These are phyloP conservation scores for Leucophenga maculata DNA, from an alignment of 2,888 invertebrate species.

Conservation along the genomic window DNA sequence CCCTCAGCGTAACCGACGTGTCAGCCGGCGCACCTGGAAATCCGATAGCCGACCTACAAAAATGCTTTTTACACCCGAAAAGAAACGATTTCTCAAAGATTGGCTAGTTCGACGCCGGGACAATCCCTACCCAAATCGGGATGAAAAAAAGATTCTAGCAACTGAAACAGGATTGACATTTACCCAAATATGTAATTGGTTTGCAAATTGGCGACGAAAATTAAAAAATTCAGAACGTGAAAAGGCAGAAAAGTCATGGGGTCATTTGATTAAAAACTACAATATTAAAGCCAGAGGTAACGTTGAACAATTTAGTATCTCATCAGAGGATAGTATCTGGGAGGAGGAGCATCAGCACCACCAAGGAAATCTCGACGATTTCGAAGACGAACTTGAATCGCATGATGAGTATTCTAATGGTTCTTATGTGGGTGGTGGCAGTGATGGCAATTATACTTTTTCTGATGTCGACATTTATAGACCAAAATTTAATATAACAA, in stretches of 20 bases:
- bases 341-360: constrained; percentile 73
- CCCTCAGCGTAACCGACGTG: constrained; percentile 81
- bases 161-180: constrained; percentile 84
- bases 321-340: constrained; percentile 86
- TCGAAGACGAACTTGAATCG: constrained; percentile 39
- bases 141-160: constrained; percentile 83
- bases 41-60: constrained; percentile 77
- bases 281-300: constrained; percentile 84
- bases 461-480: constrained; percentile 41
- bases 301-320: constrained; percentile 85
- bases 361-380: constrained; percentile 36
- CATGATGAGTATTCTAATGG: constrained; percentile 49
- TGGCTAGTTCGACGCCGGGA: constrained; percentile 84
- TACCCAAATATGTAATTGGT: constrained; percentile 86
- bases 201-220: constrained; percentile 87
- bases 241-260: constrained; percentile 81
- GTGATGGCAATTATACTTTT: constrained; percentile 52
- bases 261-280: constrained; percentile 79
- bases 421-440: constrained; percentile 44
- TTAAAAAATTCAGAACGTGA: constrained; percentile 83
- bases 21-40: constrained; percentile 75
- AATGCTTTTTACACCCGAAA: constrained; percentile 84
- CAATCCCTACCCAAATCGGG: constrained; percentile 84
- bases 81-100: constrained; percentile 83
- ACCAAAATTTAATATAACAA: constrained; percentile 51